Percentiles rank a stretch among this genome's conserved stretches.
Evolutionary conservation across 2,797 vertebrate species (phyloP).

Genomic region (Eurystomus glaucurus): DNA sequence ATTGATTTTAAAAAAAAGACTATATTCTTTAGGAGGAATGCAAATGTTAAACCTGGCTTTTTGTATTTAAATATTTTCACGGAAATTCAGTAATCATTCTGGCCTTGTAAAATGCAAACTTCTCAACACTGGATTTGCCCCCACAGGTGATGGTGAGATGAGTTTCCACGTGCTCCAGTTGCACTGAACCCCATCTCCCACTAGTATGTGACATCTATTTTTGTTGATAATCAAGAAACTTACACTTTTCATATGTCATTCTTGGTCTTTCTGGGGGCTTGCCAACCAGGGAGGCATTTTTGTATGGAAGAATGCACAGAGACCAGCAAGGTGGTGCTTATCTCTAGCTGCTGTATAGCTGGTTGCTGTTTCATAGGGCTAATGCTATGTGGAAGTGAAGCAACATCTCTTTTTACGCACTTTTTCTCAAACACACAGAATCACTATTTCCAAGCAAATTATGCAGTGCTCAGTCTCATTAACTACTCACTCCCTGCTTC

Average conservation of each 20-base stretch:
- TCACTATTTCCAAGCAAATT: constrained; percentile 2
- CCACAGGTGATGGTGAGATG: not conserved
- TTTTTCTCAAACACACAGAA: not conserved
- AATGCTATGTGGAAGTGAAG: not conserved
- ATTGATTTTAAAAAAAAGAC: not conserved
- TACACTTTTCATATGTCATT: not conserved
- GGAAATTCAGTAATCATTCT: not conserved
- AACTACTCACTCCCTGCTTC: not conserved
- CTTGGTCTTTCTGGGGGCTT: not conserved
- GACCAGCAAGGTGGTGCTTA: not conserved
- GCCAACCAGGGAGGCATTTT: not conserved
- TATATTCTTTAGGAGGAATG: not conserved
- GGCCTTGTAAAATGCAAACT: not conserved
- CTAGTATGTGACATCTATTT: not conserved
- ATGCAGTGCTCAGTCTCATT: constrained; percentile 5
- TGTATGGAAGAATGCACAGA: not conserved
- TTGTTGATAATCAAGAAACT: not conserved
- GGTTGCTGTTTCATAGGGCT: not conserved
- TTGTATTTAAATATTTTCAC: not conserved
- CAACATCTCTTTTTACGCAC: not conserved
- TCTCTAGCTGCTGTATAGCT: not conserved
- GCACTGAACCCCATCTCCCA: not conserved
- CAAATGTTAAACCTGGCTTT: not conserved
- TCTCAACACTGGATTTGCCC: not conserved
- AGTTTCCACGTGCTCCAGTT: not conserved